Conservation (phyloP, 2,888 invertebrate species). For the Euphydryas editha region DNA sequence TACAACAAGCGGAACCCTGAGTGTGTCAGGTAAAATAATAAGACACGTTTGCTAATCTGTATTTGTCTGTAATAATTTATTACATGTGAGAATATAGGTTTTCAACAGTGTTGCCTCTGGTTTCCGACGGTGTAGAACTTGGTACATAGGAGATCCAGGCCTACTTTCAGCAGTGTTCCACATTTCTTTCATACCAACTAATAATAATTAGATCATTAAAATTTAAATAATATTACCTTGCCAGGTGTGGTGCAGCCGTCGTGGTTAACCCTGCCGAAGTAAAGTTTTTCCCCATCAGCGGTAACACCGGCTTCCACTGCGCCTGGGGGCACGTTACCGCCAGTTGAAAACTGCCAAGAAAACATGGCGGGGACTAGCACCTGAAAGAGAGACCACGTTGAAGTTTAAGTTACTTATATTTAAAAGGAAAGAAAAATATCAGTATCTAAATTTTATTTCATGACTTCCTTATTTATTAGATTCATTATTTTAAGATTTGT, state of each 20-base stretch:
- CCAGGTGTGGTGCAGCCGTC: slow-evolving; percentile 88
- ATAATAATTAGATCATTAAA: no score
- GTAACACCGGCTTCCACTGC: slow-evolving; percentile 87
- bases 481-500: no score
- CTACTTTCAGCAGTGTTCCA: no score
- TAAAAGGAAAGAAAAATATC: neutral
- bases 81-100: no score
- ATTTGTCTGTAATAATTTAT: no score
- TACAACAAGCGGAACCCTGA: no score
- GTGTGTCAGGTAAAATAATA: no score
- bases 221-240: slow-evolving; percentile 80
- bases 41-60: no score
- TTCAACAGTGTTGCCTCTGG: neutral
- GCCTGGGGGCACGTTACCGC: slow-evolving; percentile 85
- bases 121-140: neutral
- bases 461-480: no score
- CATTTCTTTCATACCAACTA: no score
- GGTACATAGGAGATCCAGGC: no score
- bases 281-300: slow-evolving; percentile 86
- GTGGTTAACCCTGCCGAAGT: slow-evolving; percentile 86
- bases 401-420: neutral
- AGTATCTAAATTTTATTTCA: neutral
- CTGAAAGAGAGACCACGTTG: slow-evolving; percentile 53
- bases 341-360: slow-evolving; percentile 85
- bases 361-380: slow-evolving; percentile 85